Evolutionary conservation across 2,888 invertebrate species (phyloP).

Genomic region (Caenorhabditis sp.): DNA sequence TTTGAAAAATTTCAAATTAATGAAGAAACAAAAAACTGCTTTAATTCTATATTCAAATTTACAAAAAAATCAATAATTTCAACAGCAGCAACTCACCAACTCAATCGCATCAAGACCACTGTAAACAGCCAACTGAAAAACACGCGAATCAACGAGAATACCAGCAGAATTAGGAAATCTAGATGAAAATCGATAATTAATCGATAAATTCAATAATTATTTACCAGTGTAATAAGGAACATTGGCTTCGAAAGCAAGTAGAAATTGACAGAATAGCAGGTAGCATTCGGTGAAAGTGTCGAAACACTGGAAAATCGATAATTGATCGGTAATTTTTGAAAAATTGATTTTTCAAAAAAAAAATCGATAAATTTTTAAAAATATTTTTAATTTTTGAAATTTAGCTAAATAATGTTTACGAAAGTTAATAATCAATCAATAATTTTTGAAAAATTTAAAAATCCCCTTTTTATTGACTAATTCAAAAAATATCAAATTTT

Average conservation of each 20-base stretch:
- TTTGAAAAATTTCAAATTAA: too few relatives aligned
- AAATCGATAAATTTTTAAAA: background rate
- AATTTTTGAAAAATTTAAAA: too few relatives aligned
- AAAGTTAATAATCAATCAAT: background rate
- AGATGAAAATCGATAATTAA: background rate
- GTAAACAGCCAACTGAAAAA: constrained; percentile 31
- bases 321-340: background rate
- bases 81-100: constrained; percentile 34
- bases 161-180: constrained; percentile 35
- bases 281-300: constrained; percentile 38
- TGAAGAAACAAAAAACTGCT: too few relatives aligned
- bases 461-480: too few relatives aligned
- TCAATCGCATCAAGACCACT: constrained; percentile 41
- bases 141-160: constrained; percentile 24
- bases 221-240: constrained; percentile 27
- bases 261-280: constrained; percentile 26
- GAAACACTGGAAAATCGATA: constrained; percentile 14
- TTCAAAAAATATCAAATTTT: background rate
- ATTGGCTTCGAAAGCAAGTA: constrained; percentile 22
- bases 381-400: background rate
- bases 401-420: background rate
- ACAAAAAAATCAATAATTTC: background rate
- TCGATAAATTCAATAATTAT: background rate
- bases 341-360: background rate
- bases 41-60: too few relatives aligned